Evolutionary conservation across 1,140 invertebrate genomes (phyloP).

Genomic region (Drosophila tani): DNA sequence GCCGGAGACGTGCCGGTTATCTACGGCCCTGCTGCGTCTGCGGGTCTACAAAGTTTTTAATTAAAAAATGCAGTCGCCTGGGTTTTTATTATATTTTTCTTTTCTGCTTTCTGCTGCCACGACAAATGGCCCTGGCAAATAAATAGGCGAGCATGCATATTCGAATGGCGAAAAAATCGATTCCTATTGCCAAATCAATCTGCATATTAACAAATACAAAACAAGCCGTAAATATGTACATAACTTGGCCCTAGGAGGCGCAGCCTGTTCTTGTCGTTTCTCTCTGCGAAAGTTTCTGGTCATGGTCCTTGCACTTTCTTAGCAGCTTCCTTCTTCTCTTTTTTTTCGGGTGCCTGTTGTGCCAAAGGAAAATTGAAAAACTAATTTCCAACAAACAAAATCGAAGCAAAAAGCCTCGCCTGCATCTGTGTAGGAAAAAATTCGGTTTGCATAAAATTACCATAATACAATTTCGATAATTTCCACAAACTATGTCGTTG

Average conservation of each 20-base stretch:
- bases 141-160: conserved; percentile 31
- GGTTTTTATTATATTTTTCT: conserved; percentile 16
- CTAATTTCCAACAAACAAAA: conserved; percentile 72
- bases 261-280: conserved; percentile 41
- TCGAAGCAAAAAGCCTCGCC: conserved; percentile 47
- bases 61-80: conserved; percentile 60
- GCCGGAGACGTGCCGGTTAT: conserved; percentile 36
- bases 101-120: background rate
- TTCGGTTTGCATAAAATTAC: conserved; percentile 71
- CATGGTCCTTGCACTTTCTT: conserved; percentile 36
- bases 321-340: conserved; percentile 1
- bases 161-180: conserved; percentile 26
- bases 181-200: conserved; percentile 65
- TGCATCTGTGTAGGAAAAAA: conserved; percentile 55
- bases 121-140: conserved; percentile 2
- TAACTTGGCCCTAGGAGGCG: conserved; percentile 45
- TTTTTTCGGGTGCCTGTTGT: background rate
- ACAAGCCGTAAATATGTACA: conserved; percentile 62
- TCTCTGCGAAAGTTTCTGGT: conserved; percentile 48
- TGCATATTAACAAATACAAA: conserved; percentile 64
- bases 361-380: conserved; percentile 67
- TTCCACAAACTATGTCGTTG: conserved; percentile 51
- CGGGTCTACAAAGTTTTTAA: conserved; percentile 67
- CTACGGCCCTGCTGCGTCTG: conserved; percentile 51
- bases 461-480: conserved; percentile 79